Evolutionary conservation across 2,797 vertebrate species (phyloP).

Genomic region (Cottoperca gobio): DNA sequence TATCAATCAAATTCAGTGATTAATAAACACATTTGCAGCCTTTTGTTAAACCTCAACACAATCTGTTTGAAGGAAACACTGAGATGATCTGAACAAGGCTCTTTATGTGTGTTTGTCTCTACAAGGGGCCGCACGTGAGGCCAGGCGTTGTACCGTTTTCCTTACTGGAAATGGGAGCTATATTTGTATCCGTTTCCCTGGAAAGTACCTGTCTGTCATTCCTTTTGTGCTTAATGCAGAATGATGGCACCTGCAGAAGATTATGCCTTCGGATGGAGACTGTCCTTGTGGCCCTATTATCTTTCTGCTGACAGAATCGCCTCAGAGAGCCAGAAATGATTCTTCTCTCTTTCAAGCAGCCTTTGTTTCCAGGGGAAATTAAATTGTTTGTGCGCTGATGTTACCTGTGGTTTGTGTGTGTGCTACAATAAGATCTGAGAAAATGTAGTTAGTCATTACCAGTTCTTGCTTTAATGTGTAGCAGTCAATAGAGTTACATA

Average conservation of each 20-base stretch:
- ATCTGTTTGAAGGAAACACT: background rate
- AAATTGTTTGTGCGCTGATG: slow-evolving; percentile 15
- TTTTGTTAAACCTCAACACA: background rate
- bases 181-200: slow-evolving; percentile 60
- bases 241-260: slow-evolving; percentile 62
- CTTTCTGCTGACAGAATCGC: slow-evolving; percentile 39
- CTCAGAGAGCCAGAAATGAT: slow-evolving; percentile 6
- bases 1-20: background rate
- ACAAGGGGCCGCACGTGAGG: slow-evolving; percentile 9
- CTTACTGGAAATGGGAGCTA: slow-evolving; percentile 61
- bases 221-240: slow-evolving; percentile 61
- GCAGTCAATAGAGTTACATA: background rate
- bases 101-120: slow-evolving; percentile 17
- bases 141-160: slow-evolving; percentile 36
- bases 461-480: slow-evolving; percentile 8
- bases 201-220: slow-evolving; percentile 56
- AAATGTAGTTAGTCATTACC: slow-evolving; percentile 3
- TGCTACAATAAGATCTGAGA: background rate
- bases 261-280: slow-evolving; percentile 38
- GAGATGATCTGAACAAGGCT: background rate
- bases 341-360: slow-evolving; percentile 24
- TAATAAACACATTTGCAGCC: background rate
- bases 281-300: slow-evolving; percentile 49
- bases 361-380: slow-evolving; percentile 36
- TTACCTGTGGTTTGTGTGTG: slow-evolving; percentile 5